Evolutionary conservation across 2,797 vertebrate species (phyloP), one percentile per base, ranked within the genome.

Genomic region (Acanthurus tractus): DNA sequence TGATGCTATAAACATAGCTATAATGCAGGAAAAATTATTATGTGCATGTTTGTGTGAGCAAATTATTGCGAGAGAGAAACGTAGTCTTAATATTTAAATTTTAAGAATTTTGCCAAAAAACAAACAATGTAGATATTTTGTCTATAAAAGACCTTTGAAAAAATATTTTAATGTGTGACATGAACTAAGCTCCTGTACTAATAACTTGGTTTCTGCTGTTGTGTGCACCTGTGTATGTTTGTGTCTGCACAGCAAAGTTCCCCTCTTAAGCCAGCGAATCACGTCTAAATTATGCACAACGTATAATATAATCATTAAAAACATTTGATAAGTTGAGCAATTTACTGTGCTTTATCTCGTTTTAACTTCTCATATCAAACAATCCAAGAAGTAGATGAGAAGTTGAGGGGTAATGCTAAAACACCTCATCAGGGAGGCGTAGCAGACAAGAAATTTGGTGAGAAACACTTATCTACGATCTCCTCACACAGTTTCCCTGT

Each of bases 401-500:
- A 1, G 15, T 23, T 10, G 38, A 53, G 20, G 18, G 17, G 42
- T 40, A 44, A 46, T 17, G 18, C 3, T 11, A 58, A 42, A 34
- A 12, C 7, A 55, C 25, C 11, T 22, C 2, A 15, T 59, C 20
- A 49, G 20, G 52, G 49, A 5, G 5, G 7, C 29, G 29, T 7
- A 34, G 29, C 29, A 34, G 29, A 34, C 29, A 7, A 34, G 29
- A 34, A 34, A 34, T 34, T 34, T 5, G 29, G 29, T 6, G n/a
- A 46, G 2, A 55, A 6, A 12, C 9, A 44, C 23, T 42, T 9
- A 25, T 59, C 46, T 4, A 61, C 11, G 3, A 56, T 74, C 34
- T 63, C 23, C 11, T 44, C 18, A 20, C 54, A 15, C 36, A 52
- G 64, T 50, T 54, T 74, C 45, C 55, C 25, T 42, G 34, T 46